A percentile compares a stretch with the other conserved stretches of the same genome.
Evolutionary conservation across 64 coral and sea anemone genomes (phyloP).

Genomic region (Hydrozoanthus tunicans): DNA sequence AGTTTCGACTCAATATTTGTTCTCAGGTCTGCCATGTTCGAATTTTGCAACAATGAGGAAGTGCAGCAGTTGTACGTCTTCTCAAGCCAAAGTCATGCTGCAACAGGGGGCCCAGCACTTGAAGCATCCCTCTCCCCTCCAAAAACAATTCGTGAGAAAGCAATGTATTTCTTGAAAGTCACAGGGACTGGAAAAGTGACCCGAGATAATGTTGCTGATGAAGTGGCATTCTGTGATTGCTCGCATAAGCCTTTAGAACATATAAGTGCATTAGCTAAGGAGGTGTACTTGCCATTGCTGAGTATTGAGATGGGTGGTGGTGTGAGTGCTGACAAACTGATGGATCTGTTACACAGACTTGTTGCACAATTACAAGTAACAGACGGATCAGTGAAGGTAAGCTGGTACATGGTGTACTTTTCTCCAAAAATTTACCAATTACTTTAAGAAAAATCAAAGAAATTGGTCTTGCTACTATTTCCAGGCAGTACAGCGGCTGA

Average conservation of each 20-base stretch:
- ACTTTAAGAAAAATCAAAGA: too few species aligned
- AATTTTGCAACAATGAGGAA: slow-evolving; percentile 99
- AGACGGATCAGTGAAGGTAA: slow-evolving; percentile 77
- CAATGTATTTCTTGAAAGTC: slow-evolving; percentile 90
- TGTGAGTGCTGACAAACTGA: slow-evolving; percentile 96
- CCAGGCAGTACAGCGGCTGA: too few species aligned
- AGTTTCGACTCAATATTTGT: neutral
- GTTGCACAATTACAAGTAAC: slow-evolving; percentile 85
- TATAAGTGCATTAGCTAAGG: slow-evolving; percentile 70
- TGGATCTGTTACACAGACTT: slow-evolving; percentile 96
- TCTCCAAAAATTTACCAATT: neutral
- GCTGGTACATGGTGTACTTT: neutral
- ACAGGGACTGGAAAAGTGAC: slow-evolving; percentile 77
- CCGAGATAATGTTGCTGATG: slow-evolving; percentile 89
- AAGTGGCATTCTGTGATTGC: slow-evolving; percentile 96
- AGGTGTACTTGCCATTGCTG: slow-evolving; percentile 96
- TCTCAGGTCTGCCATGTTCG: slow-evolving; percentile 93
- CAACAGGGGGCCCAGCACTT: slow-evolving; percentile 65
- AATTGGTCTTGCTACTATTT: too few species aligned
- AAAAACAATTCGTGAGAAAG: slow-evolving; percentile 70
- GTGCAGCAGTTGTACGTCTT: slow-evolving; percentile 77
- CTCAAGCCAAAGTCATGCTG: slow-evolving; percentile 46
- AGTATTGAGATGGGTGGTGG: slow-evolving; percentile 98
- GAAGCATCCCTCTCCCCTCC: slow-evolving; percentile 82
- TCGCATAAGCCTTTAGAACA: slow-evolving; percentile 78